Evolutionary conservation across 2,113 vertebrate genomes (phyloP).

Genomic region (Sturnus vulgaris): DNA sequence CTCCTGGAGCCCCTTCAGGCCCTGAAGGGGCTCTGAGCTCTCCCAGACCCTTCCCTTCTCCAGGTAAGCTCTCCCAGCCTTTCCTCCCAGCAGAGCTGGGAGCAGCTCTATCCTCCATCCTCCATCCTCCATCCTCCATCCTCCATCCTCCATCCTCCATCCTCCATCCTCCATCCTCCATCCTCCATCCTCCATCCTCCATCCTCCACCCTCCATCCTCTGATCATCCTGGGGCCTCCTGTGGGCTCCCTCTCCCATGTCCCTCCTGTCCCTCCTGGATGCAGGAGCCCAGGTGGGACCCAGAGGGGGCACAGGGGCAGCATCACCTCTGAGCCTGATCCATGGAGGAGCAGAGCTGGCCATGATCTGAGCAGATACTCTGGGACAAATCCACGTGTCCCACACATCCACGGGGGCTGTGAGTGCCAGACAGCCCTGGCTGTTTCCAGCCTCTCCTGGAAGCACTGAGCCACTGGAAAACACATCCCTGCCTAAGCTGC

Average conservation of each 20-base stretch:
- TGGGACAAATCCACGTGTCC: not conserved
- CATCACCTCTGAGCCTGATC: not conserved
- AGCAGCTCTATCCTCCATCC: not conserved
- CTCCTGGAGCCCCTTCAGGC: not conserved
- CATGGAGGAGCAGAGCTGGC: accelerated
- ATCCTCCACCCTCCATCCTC: not conserved
- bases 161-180: not conserved
- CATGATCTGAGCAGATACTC: accelerated
- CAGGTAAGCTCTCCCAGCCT: not conserved
- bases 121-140: too few relatives aligned
- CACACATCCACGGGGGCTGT: not conserved
- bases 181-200: too few relatives aligned
- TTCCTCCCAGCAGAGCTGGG: not conserved
- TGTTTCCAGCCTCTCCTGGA: not conserved
- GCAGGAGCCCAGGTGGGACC: not conserved
- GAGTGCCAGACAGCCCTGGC: not conserved
- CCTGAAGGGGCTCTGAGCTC: not conserved
- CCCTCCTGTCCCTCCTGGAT: not conserved
- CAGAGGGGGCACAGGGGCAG: not conserved
- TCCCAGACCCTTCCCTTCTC: not conserved
- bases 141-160: too few relatives aligned
- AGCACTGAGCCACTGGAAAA: not conserved
- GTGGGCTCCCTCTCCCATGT: not conserved
- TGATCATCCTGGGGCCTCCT: not conserved
- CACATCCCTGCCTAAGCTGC: not conserved